Conservation (phyloP, 2,113 vertebrate genomes). For the Syrrhaptes paradoxus region DNA sequence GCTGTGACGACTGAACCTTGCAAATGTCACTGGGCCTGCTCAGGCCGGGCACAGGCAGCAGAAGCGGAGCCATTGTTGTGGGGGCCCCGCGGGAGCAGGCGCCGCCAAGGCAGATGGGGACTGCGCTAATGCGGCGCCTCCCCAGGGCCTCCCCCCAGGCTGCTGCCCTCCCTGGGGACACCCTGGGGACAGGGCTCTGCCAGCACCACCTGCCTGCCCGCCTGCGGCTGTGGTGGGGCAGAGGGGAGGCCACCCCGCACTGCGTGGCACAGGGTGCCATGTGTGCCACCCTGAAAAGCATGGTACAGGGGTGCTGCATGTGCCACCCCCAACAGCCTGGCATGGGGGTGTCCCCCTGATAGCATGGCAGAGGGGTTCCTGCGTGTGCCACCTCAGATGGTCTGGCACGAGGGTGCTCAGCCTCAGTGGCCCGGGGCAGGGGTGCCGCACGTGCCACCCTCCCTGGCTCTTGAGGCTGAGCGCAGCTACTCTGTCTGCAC, state of each 20-base stretch:
- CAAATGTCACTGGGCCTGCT: background rate
- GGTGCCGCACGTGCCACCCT: background rate
- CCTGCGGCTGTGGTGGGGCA: background rate
- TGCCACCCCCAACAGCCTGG: background rate
- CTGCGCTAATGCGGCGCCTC: slow-evolving; percentile 3
- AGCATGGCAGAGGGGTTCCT: background rate
- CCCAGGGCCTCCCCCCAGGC: background rate
- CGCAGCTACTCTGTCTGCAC: accelerated
- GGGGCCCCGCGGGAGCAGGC: slow-evolving; percentile 27
- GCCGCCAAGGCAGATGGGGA: slow-evolving; percentile 53
- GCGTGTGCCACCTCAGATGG: background rate
- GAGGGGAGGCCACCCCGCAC: background rate
- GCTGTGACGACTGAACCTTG: background rate
- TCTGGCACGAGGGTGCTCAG: background rate
- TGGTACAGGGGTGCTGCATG: accelerated
- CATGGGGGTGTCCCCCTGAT: background rate
- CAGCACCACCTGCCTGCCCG: background rate
- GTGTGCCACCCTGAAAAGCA: accelerated
- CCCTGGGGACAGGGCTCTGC: background rate
- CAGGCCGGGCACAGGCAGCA: background rate
- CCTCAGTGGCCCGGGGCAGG: background rate
- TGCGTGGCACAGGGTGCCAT: accelerated
- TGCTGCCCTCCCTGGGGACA: background rate
- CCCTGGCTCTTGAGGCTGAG: background rate
- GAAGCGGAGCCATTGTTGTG: slow-evolving; percentile 36